Evolutionary conservation across 2,797 vertebrate species (phyloP).

Genomic region (Phaenicophaeus curvirostris): DNA sequence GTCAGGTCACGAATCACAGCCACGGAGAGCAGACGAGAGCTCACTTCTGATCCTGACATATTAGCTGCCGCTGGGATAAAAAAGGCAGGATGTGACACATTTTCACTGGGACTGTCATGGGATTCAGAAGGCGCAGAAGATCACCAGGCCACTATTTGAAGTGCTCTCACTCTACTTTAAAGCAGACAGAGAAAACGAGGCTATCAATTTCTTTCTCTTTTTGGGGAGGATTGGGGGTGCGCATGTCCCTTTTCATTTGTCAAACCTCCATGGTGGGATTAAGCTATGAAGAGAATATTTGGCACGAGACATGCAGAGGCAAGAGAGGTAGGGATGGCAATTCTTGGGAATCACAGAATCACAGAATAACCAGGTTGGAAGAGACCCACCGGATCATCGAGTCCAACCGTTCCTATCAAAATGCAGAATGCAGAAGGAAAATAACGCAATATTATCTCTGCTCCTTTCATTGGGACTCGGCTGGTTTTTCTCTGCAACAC

Average conservation of each 20-base stretch:
- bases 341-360: too few relatives aligned
- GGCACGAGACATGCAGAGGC: neutral
- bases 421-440: slow-evolving; percentile 21
- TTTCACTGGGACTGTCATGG: neutral
- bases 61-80: neutral
- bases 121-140: neutral
- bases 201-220: neutral
- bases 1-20: neutral
- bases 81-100: neutral
- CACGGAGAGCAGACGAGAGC: neutral
- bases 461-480: neutral
- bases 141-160: neutral
- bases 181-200: neutral
- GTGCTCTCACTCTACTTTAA: neutral
- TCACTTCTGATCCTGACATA: neutral
- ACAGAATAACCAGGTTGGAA: too few relatives aligned
- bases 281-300: neutral
- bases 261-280: neutral
- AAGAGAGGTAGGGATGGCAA: neutral
- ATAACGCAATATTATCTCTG: neutral
- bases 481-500: neutral
- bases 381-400: too few relatives aligned
- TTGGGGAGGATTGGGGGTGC: too few relatives aligned
- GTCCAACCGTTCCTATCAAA: too few relatives aligned
- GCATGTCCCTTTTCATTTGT: neutral